Base-by-base conservation (phyloP, 2,888 invertebrate genomes). In the Monochamus alternatus region DNA sequence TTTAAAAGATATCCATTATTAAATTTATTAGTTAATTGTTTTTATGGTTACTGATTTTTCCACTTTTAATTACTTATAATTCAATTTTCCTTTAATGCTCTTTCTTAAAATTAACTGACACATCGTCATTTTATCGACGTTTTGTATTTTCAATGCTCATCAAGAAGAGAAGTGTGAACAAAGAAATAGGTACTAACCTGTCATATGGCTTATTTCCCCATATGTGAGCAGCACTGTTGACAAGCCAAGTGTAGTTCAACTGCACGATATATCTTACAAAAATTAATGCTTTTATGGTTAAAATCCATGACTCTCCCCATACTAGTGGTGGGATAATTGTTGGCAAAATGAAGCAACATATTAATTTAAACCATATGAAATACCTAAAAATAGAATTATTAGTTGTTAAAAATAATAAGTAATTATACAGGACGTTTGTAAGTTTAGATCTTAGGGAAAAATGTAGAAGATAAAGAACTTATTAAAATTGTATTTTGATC, bases 191-290 rank as follows among this genome's bases (percentile, higher is more conserved):
- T 51, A 80, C 91, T 90, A 87, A 92, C 90, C 90, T 92, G 88
- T 97, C 95, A 86, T 95, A 95, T 12, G 95, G 95, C 83, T 93
- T 93, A 84, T 92, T 91, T 66, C 95, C 95, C 90, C 93, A 95
- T 84, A 94, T 92, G 90, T 97, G 97, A 0, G 97, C 97, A 1
- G 95, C 95, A 78, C 96, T 95, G 90, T 97, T 97, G 31, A 97
- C 96, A 72, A 95, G 90, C 96, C 96, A 97, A 3, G 97, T 96
- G 76, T 94, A 93, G 88, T 97, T 95, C 66, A 97, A 91, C 68
- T 94, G 93, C 86, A 94, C 91, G 14, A 93, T 91, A 90, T 96
- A 96, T 73, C 97, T 93, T 52, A 14, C 59, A 14, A 71, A 9
- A 3, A 14, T 4, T 51, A 52, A 5, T 12, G 69, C 31, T 14